These are phyloP conservation scores for Xerus rutilus DNA, from an alignment of 2,797 vertebrate species.

Conservation along the genomic window DNA sequence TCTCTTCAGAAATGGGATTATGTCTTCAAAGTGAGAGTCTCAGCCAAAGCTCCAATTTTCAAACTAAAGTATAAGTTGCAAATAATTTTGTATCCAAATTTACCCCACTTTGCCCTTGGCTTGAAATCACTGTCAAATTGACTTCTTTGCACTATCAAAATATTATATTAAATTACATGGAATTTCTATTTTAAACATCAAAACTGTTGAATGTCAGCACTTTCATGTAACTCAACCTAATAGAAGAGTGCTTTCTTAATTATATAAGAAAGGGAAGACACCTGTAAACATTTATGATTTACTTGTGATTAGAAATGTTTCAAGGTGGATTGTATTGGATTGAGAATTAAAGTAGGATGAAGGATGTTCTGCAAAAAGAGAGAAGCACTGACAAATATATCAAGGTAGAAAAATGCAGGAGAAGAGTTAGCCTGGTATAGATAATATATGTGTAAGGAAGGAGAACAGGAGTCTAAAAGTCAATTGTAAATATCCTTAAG, in stretches of 20 bases:
- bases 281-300: neutral
- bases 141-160: neutral
- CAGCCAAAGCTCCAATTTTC: neutral
- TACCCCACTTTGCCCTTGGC: neutral
- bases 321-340: neutral
- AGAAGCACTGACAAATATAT: neutral
- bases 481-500: neutral
- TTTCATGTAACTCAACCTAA: neutral
- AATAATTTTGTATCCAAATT: neutral
- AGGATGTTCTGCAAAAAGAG: neutral
- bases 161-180: neutral
- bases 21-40: neutral
- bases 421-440: neutral
- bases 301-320: neutral
- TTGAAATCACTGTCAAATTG: neutral
- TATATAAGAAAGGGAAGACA: neutral
- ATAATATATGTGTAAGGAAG: neutral
- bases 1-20: neutral
- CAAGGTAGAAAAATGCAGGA: neutral
- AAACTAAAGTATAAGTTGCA: neutral
- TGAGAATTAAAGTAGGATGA: neutral
- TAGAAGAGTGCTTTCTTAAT: neutral
- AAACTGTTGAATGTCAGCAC: neutral
- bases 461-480: neutral
- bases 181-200: neutral